These are phyloP conservation scores for Drosophila pandora DNA, from an alignment of 1,140 invertebrate species.

Conservation along the genomic window DNA sequence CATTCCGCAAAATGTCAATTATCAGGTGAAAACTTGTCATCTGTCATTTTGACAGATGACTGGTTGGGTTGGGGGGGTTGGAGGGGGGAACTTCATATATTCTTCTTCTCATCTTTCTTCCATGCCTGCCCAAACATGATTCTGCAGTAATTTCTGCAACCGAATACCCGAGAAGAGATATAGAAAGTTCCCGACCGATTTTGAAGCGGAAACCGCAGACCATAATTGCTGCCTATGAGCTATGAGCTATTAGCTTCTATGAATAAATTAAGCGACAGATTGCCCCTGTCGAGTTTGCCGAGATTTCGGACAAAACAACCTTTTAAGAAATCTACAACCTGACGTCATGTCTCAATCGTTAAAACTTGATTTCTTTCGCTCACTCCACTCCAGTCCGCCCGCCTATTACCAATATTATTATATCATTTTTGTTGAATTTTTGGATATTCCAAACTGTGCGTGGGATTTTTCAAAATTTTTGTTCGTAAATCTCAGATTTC, in stretches of 20 bases:
- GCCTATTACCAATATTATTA: neutral
- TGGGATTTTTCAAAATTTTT: slow-evolving; percentile 1
- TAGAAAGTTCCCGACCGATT: slow-evolving; percentile 13
- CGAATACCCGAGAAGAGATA: too few relatives aligned
- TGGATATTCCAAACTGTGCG: slow-evolving; percentile 12
- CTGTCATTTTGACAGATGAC: too few relatives aligned
- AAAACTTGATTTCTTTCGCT: slow-evolving; percentile 54
- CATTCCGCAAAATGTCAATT: neutral
- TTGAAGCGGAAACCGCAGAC: slow-evolving; percentile 31
- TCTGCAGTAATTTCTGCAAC: too few relatives aligned
- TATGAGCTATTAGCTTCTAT: slow-evolving; percentile 2
- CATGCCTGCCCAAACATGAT: neutral
- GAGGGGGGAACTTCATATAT: neutral
- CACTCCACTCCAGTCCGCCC: slow-evolving; percentile 2
- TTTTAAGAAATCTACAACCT: slow-evolving; percentile 39
- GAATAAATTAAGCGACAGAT: slow-evolving; percentile 21
- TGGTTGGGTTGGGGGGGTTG: too few relatives aligned
- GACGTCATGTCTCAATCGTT: slow-evolving; percentile 56
- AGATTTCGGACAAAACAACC: slow-evolving; percentile 8
- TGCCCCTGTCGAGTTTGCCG: neutral
- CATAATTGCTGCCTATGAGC: slow-evolving; percentile 18
- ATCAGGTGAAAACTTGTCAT: slow-evolving; percentile 1
- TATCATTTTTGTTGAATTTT: slow-evolving; percentile 3
- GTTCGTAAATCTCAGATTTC: neutral
- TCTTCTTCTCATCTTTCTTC: neutral